A percentile compares a stretch with the other conserved stretches of the same genome.
phyloP scores from a whole-genome alignment of 2,888 invertebrate genomes.

The Macropis europaea region DNA sequence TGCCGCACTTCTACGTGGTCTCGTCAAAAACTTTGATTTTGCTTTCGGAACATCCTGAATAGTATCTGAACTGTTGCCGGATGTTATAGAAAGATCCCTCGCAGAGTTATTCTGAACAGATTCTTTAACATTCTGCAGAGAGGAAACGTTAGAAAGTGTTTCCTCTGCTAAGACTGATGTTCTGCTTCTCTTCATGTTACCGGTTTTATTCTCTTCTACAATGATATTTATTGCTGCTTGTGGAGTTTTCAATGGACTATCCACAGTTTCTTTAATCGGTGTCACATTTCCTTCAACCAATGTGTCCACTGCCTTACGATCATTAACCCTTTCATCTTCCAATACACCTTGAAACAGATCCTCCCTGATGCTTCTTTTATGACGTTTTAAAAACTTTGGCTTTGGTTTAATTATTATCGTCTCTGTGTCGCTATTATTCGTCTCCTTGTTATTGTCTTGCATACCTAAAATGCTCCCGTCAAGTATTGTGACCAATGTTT shows the following conservation, averaged over 20 bases:
- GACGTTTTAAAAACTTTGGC: neutral
- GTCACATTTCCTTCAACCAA: too few species aligned
- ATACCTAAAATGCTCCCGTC: neutral
- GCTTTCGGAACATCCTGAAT: neutral
- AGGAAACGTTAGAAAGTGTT: neutral
- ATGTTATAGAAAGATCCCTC: neutral
- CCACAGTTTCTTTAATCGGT: too few species aligned
- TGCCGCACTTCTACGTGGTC: neutral
- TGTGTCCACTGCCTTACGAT: too few species aligned
- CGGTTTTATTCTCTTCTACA: too few species aligned
- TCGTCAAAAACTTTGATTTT: conserved; percentile 4
- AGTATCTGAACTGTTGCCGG: neutral
- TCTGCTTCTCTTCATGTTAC: neutral
- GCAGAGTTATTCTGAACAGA: neutral
- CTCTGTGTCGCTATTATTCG: neutral
- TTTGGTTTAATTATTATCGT: conserved; percentile 6
- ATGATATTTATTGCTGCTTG: neutral
- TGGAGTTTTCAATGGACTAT: too few species aligned
- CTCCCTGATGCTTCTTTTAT: neutral
- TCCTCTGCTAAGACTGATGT: neutral
- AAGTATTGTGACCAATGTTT: neutral
- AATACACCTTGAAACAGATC: conserved; percentile 24
- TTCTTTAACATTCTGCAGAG: neutral
- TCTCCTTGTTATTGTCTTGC: neutral
- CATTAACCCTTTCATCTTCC: neutral